phyloP scores from a whole-genome alignment of 2,888 invertebrate genomes.

The Tortrix viridana region DNA sequence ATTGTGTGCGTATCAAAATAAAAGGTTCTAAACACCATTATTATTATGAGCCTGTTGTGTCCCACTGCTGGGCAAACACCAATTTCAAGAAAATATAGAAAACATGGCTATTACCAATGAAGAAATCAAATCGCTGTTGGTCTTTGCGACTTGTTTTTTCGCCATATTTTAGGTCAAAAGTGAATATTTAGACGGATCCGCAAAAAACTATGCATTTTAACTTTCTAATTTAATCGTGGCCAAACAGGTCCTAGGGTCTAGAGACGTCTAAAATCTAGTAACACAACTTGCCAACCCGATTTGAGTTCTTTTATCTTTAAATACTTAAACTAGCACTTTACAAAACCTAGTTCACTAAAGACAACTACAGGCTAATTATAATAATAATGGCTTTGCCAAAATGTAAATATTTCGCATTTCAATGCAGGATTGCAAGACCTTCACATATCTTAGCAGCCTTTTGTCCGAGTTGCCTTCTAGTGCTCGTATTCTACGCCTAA shows the following conservation, averaged over 20 bases:
- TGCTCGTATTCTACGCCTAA: conserved; percentile 28
- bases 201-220: conserved; percentile 70
- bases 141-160: too few species aligned
- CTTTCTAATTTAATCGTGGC: conserved; percentile 78
- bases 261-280: too few species aligned
- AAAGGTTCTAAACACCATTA: too few species aligned
- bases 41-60: too few species aligned
- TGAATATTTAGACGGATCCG: conserved; percentile 62
- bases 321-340: conserved; percentile 31
- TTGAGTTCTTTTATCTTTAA: conserved; percentile 29
- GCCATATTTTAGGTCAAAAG: conserved; percentile 78
- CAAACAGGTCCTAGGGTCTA: conserved; percentile 77
- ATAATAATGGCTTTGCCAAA: conserved; percentile 67
- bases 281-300: neutral
- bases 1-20: too few species aligned
- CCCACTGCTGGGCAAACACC: too few species aligned
- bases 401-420: conserved; percentile 60
- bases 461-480: conserved; percentile 53
- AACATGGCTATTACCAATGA: too few species aligned
- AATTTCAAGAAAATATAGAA: too few species aligned
- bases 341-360: conserved; percentile 44
- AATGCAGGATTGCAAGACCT: conserved; percentile 64
- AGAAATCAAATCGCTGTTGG: too few species aligned
- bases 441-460: conserved; percentile 60
- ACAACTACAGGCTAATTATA: conserved; percentile 61